Evolutionary conservation across 2,797 vertebrate genomes (phyloP).

Genomic region (Psittacula echo): DNA sequence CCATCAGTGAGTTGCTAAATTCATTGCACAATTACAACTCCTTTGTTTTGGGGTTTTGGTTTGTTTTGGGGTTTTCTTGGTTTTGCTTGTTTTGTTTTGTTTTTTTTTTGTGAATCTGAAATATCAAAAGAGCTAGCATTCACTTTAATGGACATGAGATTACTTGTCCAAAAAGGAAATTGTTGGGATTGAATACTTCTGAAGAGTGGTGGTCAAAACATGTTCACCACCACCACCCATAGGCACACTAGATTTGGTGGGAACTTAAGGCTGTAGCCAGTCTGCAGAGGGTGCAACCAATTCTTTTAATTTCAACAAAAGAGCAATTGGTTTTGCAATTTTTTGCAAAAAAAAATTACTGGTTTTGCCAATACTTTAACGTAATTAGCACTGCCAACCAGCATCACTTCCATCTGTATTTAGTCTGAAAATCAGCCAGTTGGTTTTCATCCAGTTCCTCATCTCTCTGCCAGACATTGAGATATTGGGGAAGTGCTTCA

Average conservation of each 20-base stretch:
- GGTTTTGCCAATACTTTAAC: constrained; percentile 13
- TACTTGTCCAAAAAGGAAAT: background rate
- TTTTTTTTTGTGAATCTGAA: background rate
- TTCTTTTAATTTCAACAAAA: constrained; percentile 18
- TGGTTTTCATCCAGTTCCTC: constrained; percentile 50
- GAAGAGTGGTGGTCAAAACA: background rate
- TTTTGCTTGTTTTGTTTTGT: too few species aligned
- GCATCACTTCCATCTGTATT: constrained; percentile 52
- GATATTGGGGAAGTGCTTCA: background rate
- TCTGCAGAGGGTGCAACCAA: background rate
- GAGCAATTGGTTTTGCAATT: background rate
- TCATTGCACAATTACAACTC: background rate
- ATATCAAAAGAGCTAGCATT: background rate
- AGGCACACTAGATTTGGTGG: background rate
- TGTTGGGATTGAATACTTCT: background rate
- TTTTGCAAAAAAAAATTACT: background rate
- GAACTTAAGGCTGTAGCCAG: background rate
- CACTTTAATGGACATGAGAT: background rate
- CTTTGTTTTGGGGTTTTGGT: background rate
- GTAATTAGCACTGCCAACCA: constrained; percentile 30
- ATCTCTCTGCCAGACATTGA: constrained; percentile 40
- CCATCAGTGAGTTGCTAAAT: background rate
- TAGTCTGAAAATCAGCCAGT: constrained; percentile 54
- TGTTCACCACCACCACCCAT: background rate
- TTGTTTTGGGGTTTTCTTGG: background rate